A percentile compares a stretch with the other conserved stretches of the same genome.
Evolutionary conservation across 2,797 vertebrate species (phyloP).

Genomic region (Bradypodion ventrale): DNA sequence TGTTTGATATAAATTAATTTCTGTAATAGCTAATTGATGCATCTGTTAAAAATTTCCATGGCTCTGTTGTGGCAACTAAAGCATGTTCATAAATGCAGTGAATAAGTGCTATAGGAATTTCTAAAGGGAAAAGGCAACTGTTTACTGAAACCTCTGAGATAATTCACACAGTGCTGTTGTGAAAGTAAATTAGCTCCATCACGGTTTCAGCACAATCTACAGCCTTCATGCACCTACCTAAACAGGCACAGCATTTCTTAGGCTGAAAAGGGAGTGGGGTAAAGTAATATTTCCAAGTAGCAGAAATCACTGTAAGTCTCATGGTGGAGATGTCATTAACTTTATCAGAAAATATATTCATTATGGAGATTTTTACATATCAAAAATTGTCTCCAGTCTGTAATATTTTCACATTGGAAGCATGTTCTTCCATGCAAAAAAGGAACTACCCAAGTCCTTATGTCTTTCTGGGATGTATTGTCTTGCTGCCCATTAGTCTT

Average conservation of each 20-base stretch:
- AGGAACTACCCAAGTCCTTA: too few relatives aligned
- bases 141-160: accelerated
- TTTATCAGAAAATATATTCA: conserved; percentile 57
- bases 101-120: not conserved
- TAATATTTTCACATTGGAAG: conserved; percentile 56
- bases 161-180: conserved; percentile 1
- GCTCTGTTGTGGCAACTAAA: not conserved
- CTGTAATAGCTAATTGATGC: not conserved
- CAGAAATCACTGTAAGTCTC: conserved; percentile 46
- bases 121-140: not conserved
- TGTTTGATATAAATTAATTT: conserved; percentile 34
- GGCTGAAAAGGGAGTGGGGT: conserved; percentile 28
- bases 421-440: not conserved
- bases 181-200: accelerated
- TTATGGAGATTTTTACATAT: conserved; percentile 40
- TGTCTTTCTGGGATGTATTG: too few relatives aligned
- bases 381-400: conserved; percentile 44
- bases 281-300: conserved; percentile 55
- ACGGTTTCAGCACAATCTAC: not conserved
- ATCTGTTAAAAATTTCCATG: conserved; percentile 3
- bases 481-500: too few relatives aligned
- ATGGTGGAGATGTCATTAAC: conserved; percentile 49
- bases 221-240: conserved; percentile 40
- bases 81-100: not conserved
- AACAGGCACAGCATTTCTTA: conserved; percentile 55